Conservation (phyloP, 2,888 invertebrate genomes). For the Megaustenia siamemsis region DNA sequence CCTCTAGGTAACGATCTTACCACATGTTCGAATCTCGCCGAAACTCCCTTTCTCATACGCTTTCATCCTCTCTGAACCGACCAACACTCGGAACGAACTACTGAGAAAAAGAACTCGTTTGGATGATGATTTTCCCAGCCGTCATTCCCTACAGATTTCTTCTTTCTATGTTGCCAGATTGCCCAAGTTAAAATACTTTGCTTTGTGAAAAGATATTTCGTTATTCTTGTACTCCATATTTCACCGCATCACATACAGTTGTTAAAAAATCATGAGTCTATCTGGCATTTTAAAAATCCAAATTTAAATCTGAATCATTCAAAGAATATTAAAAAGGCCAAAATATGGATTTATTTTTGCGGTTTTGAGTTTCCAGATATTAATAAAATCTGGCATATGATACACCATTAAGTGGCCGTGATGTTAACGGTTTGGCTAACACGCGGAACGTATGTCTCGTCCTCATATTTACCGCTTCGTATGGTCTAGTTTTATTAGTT, state of each 20-base stretch:
- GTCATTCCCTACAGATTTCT: not conserved
- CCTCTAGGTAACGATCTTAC: constrained; percentile 29
- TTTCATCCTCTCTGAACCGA: constrained; percentile 23
- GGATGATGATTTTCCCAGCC: constrained; percentile 35
- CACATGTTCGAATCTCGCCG: constrained; percentile 5
- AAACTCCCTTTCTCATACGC: constrained; percentile 20
- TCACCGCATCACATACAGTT: too few relatives aligned
- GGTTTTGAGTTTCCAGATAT: not conserved
- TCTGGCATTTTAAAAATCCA: too few relatives aligned
- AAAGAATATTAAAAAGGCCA: not conserved
- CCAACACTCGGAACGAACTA: constrained; percentile 16
- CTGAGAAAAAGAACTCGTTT: constrained; percentile 7
- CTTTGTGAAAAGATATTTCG: not conserved
- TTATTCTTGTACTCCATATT: not conserved
- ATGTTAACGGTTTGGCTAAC: constrained; percentile 35
- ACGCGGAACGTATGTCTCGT: constrained; percentile 16
- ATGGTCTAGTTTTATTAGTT: constrained; percentile 46
- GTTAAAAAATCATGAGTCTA: too few relatives aligned
- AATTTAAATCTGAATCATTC: too few relatives aligned
- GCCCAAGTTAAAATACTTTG: not conserved
- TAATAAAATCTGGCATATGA: constrained; percentile 32
- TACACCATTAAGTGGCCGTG: not conserved
- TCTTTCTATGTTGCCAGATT: not conserved
- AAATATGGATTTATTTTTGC: not conserved
- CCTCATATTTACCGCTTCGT: constrained; percentile 38